Evolutionary conservation across 2,113 vertebrate genomes (phyloP).

Genomic region (Pholis gunnellus): DNA sequence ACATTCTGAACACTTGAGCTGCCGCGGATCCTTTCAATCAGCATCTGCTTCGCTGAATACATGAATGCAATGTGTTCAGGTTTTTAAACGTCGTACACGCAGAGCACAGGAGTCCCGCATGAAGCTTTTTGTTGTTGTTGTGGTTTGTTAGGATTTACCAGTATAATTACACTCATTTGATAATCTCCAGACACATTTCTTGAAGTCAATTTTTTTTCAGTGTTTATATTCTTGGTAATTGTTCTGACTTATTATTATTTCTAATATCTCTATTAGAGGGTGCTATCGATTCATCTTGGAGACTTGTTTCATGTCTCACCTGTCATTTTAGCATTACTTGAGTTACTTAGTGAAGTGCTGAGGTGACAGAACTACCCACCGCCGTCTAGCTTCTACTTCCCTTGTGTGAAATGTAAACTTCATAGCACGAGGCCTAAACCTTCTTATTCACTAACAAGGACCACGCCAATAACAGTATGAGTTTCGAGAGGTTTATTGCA

Average conservation of each 20-base stretch:
- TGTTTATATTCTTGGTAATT: neutral
- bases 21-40: constrained; percentile 42
- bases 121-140: neutral
- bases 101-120: neutral
- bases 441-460: neutral
- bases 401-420: neutral
- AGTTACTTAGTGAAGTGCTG: neutral
- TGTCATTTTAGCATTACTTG: neutral
- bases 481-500: too few relatives aligned
- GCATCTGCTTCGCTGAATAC: constrained; percentile 9
- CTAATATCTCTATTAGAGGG: neutral
- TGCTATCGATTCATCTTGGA: neutral
- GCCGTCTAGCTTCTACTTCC: neutral
- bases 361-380: too few relatives aligned
- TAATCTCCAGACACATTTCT: neutral
- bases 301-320: neutral
- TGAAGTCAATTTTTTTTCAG: neutral
- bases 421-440: neutral
- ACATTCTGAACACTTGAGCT: constrained; percentile 6
- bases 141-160: neutral
- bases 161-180: too few relatives aligned
- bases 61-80: constrained; percentile 14
- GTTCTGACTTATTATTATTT: neutral
- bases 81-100: constrained; percentile 6
- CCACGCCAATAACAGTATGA: too few relatives aligned